Evolutionary conservation across 2,888 invertebrate species (phyloP).

Genomic region (Chloroclystis v-ata): DNA sequence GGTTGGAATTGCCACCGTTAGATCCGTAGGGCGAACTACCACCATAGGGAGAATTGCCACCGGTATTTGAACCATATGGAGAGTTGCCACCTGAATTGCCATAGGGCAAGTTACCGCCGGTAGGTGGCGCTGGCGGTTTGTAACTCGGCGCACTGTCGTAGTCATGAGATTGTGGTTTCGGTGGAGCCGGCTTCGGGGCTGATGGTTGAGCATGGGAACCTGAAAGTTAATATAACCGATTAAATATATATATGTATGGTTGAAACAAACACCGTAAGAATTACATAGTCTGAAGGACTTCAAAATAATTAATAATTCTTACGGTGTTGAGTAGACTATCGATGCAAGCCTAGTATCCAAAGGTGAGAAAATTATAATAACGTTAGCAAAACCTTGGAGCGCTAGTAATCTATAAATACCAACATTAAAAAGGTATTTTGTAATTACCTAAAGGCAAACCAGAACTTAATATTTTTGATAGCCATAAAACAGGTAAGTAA

Average conservation of each 20-base stretch:
- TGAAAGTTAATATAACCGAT: constrained; percentile 27
- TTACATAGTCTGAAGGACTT: too few relatives aligned
- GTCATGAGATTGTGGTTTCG: constrained; percentile 47
- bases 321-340: too few relatives aligned
- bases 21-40: constrained; percentile 30
- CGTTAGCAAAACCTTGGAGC: too few relatives aligned
- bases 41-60: constrained; percentile 27
- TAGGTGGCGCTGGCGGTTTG: constrained; percentile 65
- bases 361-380: too few relatives aligned
- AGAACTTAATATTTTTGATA: too few relatives aligned
- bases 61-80: constrained; percentile 8
- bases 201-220: constrained; percentile 63
- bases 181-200: constrained; percentile 46
- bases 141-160: constrained; percentile 62
- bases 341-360: too few relatives aligned
- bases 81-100: constrained; percentile 14
- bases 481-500: too few relatives aligned
- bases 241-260: not conserved
- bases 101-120: constrained; percentile 23
- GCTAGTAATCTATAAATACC: too few relatives aligned
- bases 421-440: too few relatives aligned
- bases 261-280: too few relatives aligned
- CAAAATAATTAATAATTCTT: too few relatives aligned
- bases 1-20: constrained; percentile 25
- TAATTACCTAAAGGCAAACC: too few relatives aligned